phyloP scores from a whole-genome alignment of 2,888 invertebrate genomes.

The Caenorhabditis afra region DNA sequence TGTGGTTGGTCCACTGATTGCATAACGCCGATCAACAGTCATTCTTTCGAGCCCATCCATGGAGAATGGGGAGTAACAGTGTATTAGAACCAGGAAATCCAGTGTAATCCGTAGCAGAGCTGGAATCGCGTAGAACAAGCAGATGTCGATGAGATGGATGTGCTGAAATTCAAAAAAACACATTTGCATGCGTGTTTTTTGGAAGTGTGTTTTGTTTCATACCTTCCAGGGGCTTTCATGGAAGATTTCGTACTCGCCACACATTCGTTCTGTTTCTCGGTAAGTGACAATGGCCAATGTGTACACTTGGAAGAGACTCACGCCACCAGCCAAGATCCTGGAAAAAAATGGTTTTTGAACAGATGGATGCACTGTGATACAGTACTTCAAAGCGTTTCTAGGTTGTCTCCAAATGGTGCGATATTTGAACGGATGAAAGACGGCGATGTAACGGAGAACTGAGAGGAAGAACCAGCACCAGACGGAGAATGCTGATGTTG shows the following conservation, averaged over 20 bases:
- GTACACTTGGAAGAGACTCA: constrained; percentile 71
- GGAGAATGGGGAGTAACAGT: constrained; percentile 73
- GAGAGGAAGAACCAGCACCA: constrained; percentile 79
- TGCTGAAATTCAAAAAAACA: constrained; percentile 49
- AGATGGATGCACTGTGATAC: not conserved
- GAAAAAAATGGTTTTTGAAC: constrained; percentile 7
- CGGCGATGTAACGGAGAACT: constrained; percentile 75
- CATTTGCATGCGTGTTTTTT: not conserved
- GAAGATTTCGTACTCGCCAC: constrained; percentile 48
- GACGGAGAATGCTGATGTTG: constrained; percentile 78
- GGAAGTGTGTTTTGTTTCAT: not conserved
- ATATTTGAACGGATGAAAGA: constrained; percentile 78
- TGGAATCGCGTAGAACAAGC: constrained; percentile 76
- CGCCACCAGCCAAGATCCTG: constrained; percentile 64
- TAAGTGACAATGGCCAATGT: constrained; percentile 74
- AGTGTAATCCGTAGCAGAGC: constrained; percentile 71
- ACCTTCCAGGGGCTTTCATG: constrained; percentile 49
- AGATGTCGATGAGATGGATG: constrained; percentile 75
- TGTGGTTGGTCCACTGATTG: constrained; percentile 61
- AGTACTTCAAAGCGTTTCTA: constrained; percentile 72
- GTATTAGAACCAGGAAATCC: constrained; percentile 74
- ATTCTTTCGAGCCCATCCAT: constrained; percentile 55
- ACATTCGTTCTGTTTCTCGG: constrained; percentile 58
- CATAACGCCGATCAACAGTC: constrained; percentile 62
- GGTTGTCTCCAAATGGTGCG: constrained; percentile 78